Conservation (phyloP, 2,888 invertebrate genomes). For the Leucoma salicis region DNA sequence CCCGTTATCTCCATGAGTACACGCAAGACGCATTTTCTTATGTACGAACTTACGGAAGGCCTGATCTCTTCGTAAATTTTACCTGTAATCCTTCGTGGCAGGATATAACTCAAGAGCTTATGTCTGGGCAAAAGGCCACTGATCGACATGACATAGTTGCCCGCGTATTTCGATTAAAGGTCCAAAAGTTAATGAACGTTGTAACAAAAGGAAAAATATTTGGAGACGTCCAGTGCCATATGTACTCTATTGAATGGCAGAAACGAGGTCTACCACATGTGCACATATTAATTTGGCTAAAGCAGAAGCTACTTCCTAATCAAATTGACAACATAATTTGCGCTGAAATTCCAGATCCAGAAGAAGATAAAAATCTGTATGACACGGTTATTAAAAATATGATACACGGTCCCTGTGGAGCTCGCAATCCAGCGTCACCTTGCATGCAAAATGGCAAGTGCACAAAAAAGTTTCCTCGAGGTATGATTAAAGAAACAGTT, state of each 20-base stretch:
- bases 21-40: slow-evolving; percentile 37
- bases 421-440: slow-evolving; percentile 18
- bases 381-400: slow-evolving; percentile 12
- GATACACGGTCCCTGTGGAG: slow-evolving; percentile 25
- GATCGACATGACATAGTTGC: slow-evolving; percentile 10
- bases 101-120: slow-evolving; percentile 11
- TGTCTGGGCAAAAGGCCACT: slow-evolving; percentile 13
- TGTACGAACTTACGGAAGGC: slow-evolving; percentile 28
- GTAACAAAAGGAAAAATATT: slow-evolving; percentile 11
- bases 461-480: slow-evolving; percentile 14
- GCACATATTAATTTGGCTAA: slow-evolving; percentile 24
- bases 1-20: slow-evolving; percentile 37
- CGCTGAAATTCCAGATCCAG: slow-evolving; percentile 32
- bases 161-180: not conserved
- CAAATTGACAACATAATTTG: slow-evolving; percentile 30
- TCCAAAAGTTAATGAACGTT: not conserved
- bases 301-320: slow-evolving; percentile 8
- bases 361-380: not conserved
- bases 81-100: slow-evolving; percentile 10
- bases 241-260: slow-evolving; percentile 29
- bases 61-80: slow-evolving; percentile 33
- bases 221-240: slow-evolving; percentile 2
- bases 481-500: slow-evolving; percentile 1
- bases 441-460: slow-evolving; percentile 25
- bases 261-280: slow-evolving; percentile 22